A percentile compares a stretch with the other conserved stretches of the same genome.
Conservation (phyloP, 2,888 invertebrate genomes). For the Eristalinus sepulchralis region DNA sequence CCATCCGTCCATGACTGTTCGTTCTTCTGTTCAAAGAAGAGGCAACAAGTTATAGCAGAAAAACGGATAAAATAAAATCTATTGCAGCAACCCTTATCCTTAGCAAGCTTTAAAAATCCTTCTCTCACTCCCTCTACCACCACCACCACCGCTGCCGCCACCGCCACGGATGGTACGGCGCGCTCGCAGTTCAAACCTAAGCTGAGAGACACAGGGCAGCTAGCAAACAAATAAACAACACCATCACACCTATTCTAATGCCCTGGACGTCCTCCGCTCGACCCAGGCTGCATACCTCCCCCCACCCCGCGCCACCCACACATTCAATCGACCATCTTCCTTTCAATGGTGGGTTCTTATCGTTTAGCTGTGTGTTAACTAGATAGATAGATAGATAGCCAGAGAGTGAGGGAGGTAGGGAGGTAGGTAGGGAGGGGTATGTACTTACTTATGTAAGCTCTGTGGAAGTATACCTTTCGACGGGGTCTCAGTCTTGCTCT, state of each 20-base stretch:
- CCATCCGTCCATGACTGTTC: not conserved
- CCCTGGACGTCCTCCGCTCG: not conserved
- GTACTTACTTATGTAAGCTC: conserved; percentile 12
- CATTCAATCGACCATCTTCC: not conserved
- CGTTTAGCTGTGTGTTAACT: conserved; percentile 8
- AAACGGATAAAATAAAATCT: conserved; percentile 14
- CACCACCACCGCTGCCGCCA: no score
- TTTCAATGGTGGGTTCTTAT: not conserved
- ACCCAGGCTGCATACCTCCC: not conserved
- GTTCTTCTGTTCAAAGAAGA: conserved; percentile 14
- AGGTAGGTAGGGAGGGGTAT: not conserved
- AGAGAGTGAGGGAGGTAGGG: no score
- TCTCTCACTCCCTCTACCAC: not conserved
- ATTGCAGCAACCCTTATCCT: not conserved
- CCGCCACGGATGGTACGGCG: no score
- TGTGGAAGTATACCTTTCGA: conserved; percentile 5
- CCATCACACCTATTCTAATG: conserved; percentile 29
- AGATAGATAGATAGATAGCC: not conserved
- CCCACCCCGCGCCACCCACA: not conserved
- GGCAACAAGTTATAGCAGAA: conserved; percentile 51
- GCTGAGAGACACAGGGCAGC: no score
- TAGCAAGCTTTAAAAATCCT: not conserved
- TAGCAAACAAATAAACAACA: conserved; percentile 48
- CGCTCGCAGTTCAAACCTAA: no score
- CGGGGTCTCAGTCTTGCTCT: not conserved